Base-by-base conservation (phyloP, 1,140 invertebrate species). In the Lutraria rhynchaena region DNA sequence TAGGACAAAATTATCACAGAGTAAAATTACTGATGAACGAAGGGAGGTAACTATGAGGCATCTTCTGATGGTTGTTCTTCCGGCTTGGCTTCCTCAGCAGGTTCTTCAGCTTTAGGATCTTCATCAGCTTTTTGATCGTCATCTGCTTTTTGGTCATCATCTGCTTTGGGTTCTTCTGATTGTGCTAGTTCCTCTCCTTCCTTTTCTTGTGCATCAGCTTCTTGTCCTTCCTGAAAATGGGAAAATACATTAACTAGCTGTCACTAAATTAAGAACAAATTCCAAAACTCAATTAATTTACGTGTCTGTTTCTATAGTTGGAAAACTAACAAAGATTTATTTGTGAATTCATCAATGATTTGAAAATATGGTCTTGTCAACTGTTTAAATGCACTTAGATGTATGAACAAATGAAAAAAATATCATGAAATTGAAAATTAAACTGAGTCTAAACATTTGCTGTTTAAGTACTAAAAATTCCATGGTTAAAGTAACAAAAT, bases 31-130 rank as follows among this genome's bases (percentile, higher is more conserved):
- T 41, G 5, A 41, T 41, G 37, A 15, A 49, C 17, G 29, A 67
- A 41, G 63, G 44, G 63, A 67, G 63, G 35, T 67, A 51, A 67
- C 58, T 61, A 61, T 65, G 61, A 44, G 1, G 61, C 57, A 9
- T 63, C 70, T 75, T 82, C 82, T 73, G 44, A 22, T 51, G 29
- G 44, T 61, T 31, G 44, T 33, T 82, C 81, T 83, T 44, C 60
- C 41, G 71, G 46, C 31, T 77, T 63, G 27, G 69, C 61, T 74
- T 80, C 65, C 19, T 83, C 78, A 27, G 77, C 49, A 35, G 73
- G 58, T 55, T 81, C 63, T 41, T 71, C 65, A 44, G 24, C 13
- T 57, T 73, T 46, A 13, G 53, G 13, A 41, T 53, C 63, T 44
- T 33, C 37, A 74, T 75, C 65, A 1, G 51, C 60, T 35, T 63